Evolutionary conservation across 2,888 invertebrate genomes (phyloP).

Genomic region (Ectobius pallidus): DNA sequence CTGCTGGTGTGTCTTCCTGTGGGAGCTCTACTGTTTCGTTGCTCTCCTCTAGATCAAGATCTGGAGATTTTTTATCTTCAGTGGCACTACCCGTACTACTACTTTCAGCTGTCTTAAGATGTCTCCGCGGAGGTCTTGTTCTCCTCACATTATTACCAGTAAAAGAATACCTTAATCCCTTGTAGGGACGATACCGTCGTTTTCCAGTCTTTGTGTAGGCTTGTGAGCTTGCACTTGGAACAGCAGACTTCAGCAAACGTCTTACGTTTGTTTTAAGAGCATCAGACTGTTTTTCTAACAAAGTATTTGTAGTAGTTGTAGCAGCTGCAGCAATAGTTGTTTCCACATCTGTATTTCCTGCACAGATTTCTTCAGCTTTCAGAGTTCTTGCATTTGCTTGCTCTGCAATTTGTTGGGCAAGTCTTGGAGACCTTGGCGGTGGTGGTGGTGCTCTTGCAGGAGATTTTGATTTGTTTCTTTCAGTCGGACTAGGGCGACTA

Average conservation of each 20-base stretch:
- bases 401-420: neutral
- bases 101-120: neutral
- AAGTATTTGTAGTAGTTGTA: neutral
- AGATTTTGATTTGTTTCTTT: neutral
- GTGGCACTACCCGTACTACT: neutral
- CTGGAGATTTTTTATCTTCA: neutral
- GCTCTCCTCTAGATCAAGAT: conserved; percentile 14
- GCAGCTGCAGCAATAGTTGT: neutral
- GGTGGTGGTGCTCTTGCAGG: neutral
- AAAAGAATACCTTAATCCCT: conserved; percentile 46
- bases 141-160: conserved; percentile 41
- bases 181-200: conserved; percentile 45
- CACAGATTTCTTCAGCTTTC: neutral
- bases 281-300: neutral
- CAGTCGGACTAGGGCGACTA: conserved; percentile 27
- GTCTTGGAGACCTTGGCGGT: conserved; percentile 14
- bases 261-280: neutral
- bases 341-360: neutral
- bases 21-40: conserved; percentile 9
- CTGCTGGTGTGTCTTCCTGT: neutral
- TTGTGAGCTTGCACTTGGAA: neutral
- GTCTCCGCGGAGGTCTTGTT: conserved; percentile 22
- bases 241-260: conserved; percentile 7
- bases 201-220: conserved; percentile 45
- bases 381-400: neutral